These are phyloP conservation scores for Dipodomys stephensi DNA, from an alignment of 2,113 vertebrate species.

Conservation along the genomic window DNA sequence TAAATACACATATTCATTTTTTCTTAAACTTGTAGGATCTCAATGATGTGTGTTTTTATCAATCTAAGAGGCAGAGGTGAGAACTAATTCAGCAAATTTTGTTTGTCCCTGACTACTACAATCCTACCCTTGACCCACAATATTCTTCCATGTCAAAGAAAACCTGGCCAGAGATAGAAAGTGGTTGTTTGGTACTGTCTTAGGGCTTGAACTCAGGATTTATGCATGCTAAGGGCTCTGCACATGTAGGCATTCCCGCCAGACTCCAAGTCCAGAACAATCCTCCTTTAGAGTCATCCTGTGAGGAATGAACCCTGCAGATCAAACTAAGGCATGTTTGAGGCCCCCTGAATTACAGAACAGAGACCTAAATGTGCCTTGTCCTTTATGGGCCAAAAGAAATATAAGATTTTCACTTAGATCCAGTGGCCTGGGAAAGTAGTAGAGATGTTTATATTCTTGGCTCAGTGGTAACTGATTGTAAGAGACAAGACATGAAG, in stretches of 20 bases:
- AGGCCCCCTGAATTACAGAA: not conserved
- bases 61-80: not conserved
- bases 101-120: not conserved
- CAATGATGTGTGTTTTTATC: not conserved
- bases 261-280: not conserved
- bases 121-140: not conserved
- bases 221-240: too few relatives aligned
- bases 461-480: not conserved
- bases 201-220: too few relatives aligned
- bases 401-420: not conserved
- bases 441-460: fast-evolving
- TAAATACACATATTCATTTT: not conserved
- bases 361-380: not conserved
- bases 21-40: not conserved
- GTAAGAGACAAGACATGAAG: not conserved
- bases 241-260: too few relatives aligned
- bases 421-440: not conserved
- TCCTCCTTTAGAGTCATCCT: too few relatives aligned
- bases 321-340: not conserved
- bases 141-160: not conserved
- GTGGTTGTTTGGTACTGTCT: too few relatives aligned
- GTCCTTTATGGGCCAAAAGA: not conserved
- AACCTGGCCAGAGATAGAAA: not conserved
- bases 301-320: not conserved
- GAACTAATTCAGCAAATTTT: not conserved